Conservation (phyloP, 2,888 invertebrate species). For the Sipha maydis region DNA sequence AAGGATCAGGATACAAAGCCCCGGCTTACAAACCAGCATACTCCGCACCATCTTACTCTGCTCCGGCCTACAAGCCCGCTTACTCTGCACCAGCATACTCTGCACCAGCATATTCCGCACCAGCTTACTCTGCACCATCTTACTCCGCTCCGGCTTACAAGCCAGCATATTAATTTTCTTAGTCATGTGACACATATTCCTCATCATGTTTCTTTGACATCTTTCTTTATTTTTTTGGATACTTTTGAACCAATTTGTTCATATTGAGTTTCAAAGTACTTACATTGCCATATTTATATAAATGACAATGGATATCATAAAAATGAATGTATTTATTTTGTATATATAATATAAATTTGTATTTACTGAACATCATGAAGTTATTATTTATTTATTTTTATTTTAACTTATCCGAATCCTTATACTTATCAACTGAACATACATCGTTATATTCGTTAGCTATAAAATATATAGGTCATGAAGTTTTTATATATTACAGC, state of each 20-base stretch:
- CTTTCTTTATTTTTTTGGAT: conserved; percentile 2
- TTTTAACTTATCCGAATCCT: no score
- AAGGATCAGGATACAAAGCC: conserved; percentile 42
- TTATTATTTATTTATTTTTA: background rate
- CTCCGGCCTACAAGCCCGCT: conserved; percentile 61
- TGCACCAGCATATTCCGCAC: background rate
- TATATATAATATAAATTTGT: background rate
- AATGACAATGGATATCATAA: background rate
- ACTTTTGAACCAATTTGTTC: conserved; percentile 15
- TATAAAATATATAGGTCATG: no score
- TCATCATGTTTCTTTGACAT: conserved; percentile 63
- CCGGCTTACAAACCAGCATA: conserved; percentile 16
- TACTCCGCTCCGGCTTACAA: conserved; percentile 65
- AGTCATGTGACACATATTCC: background rate
- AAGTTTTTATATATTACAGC: no score
- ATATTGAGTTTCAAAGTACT: conserved; percentile 7
- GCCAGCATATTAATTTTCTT: conserved; percentile 10
- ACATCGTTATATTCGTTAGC: no score
- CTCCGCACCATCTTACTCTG: conserved; percentile 44
- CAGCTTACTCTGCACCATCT: background rate
- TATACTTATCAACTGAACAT: no score
- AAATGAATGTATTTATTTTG: background rate
- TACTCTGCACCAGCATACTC: background rate
- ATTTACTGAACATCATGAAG: background rate
- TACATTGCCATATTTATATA: background rate